Percentiles rank a stretch among this genome's conserved stretches.
phyloP scores from a whole-genome alignment of 2,797 vertebrate genomes.

The Florisuga fusca region DNA sequence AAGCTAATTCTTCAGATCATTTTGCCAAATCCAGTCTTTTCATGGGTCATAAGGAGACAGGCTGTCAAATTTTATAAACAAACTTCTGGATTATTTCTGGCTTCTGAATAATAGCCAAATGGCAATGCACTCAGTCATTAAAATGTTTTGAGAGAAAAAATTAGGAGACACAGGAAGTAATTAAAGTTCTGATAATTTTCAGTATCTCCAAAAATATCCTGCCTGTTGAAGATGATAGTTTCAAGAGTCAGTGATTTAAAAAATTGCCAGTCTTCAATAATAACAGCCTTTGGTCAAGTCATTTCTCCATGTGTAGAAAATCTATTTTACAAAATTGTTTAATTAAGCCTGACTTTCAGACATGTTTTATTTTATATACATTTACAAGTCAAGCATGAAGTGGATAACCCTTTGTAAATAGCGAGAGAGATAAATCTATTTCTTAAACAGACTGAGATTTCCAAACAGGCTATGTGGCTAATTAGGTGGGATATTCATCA shows the following conservation, averaged over 20 bases:
- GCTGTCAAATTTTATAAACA: constrained; percentile 36
- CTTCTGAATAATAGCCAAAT: constrained; percentile 38
- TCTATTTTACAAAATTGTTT: not conserved
- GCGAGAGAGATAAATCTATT: not conserved
- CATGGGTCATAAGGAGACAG: not conserved
- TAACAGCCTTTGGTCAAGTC: not conserved
- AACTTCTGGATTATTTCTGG: constrained; percentile 46
- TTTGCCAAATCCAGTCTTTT: constrained; percentile 16
- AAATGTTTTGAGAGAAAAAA: constrained; percentile 17
- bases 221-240: not conserved
- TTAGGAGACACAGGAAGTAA: not conserved
- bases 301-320: not conserved
- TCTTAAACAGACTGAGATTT: not conserved
- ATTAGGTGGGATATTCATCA: not conserved
- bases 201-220: not conserved
- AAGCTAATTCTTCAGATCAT: constrained; percentile 25
- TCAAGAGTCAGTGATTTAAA: not conserved
- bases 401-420: not conserved
- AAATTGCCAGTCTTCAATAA: not conserved
- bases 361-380: not conserved
- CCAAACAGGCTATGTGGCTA: not conserved
- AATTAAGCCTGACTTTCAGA: not conserved
- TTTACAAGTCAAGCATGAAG: not conserved
- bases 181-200: constrained; percentile 18
- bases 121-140: not conserved